These are phyloP conservation scores for Synanthedon tipuliformis DNA, from an alignment of 2,888 invertebrate species.

Conservation along the genomic window DNA sequence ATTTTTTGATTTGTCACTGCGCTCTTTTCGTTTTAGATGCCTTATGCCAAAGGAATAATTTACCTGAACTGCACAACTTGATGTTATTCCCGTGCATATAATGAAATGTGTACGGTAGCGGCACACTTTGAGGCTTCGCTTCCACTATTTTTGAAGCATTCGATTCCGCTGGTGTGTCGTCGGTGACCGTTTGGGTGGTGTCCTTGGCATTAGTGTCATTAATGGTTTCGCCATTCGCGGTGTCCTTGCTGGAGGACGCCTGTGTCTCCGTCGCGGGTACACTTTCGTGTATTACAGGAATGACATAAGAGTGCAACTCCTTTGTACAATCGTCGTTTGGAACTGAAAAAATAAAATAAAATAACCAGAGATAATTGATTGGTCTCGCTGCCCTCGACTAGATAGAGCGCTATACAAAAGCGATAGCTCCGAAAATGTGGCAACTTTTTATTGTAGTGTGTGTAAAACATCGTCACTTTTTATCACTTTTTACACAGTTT, in stretches of 20 bases:
- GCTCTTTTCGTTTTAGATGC: too few relatives aligned
- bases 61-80: constrained; percentile 66
- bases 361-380: too few relatives aligned
- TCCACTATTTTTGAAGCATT: constrained; percentile 11
- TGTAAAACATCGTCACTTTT: too few relatives aligned
- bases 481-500: too few relatives aligned
- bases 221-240: not conserved
- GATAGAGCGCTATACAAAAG: too few relatives aligned
- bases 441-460: too few relatives aligned
- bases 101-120: constrained; percentile 77
- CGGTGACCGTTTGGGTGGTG: not conserved
- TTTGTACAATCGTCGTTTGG: constrained; percentile 14
- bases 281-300: not conserved
- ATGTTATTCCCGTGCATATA: constrained; percentile 88
- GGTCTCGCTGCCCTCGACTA: too few relatives aligned
- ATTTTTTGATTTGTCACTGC: too few relatives aligned
- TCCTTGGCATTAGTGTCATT: not conserved
- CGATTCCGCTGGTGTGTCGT: constrained; percentile 4
- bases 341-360: constrained; percentile 6
- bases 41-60: too few relatives aligned
- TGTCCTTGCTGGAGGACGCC: not conserved
- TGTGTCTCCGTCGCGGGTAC: not conserved
- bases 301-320: not conserved
- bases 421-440: too few relatives aligned
- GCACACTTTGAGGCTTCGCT: constrained; percentile 32